phyloP scores from a whole-genome alignment of 1,140 invertebrate species.

The Dendroctonus valens region DNA sequence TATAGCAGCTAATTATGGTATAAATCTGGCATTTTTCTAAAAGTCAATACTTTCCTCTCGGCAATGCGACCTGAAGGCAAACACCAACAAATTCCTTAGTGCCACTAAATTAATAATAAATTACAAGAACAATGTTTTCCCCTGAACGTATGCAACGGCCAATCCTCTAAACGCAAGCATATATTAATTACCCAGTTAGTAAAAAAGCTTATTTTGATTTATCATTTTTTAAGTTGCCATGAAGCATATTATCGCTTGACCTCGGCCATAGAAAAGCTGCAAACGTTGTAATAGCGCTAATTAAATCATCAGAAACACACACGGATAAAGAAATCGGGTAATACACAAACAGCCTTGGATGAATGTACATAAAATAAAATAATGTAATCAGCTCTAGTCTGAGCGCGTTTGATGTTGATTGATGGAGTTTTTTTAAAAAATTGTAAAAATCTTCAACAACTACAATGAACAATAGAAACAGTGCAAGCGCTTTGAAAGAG shows the following conservation, averaged over 20 bases:
- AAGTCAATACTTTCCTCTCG: no score
- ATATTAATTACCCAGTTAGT: constrained; percentile 15
- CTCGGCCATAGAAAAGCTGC: constrained; percentile 5
- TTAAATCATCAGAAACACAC: constrained; percentile 19
- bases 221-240: constrained; percentile 17
- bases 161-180: constrained; percentile 3
- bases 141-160: background rate
- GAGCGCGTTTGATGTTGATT: no score
- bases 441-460: no score
- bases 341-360: constrained; percentile 8
- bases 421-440: no score
- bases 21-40: no score
- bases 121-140: background rate
- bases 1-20: no score
- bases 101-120: no score
- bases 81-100: no score
- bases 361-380: constrained; percentile 1
- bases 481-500: no score
- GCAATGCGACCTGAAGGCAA: no score
- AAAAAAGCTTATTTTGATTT: constrained; percentile 14
- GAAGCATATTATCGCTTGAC: constrained; percentile 9
- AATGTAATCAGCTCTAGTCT: no score
- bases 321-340: constrained; percentile 9
- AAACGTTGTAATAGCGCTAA: constrained; percentile 1
- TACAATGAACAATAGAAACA: no score